phyloP scores from a whole-genome alignment of 2,797 vertebrate genomes.

The Ptychobarbus kaznakovi region DNA sequence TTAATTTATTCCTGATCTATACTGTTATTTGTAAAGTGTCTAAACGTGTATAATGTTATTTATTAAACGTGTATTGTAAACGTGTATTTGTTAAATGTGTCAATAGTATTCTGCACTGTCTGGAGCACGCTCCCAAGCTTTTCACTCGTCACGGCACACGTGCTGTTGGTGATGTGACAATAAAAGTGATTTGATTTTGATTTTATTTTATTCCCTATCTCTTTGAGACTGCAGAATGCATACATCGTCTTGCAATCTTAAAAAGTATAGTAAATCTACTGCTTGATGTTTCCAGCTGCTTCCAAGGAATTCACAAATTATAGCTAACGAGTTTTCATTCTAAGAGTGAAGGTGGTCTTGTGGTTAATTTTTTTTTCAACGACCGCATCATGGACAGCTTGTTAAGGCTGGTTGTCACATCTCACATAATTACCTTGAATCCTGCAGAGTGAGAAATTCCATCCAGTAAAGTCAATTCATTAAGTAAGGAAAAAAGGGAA shows the following conservation, averaged over 20 bases:
- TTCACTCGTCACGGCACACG: too few species aligned
- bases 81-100: too few species aligned
- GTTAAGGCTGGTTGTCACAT: conserved; percentile 6
- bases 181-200: too few species aligned
- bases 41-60: too few species aligned
- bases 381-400: background rate
- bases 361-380: conserved; percentile 39
- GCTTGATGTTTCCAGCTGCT: background rate
- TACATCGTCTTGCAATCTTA: background rate
- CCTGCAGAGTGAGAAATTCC: background rate
- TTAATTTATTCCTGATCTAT: too few species aligned
- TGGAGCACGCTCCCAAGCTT: too few species aligned
- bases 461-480: background rate
- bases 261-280: background rate
- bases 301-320: conserved; percentile 14
- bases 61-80: too few species aligned
- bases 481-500: conserved; percentile 7
- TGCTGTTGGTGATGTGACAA: too few species aligned
- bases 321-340: conserved; percentile 20
- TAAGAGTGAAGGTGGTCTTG: conserved; percentile 9
- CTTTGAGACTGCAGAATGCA: background rate
- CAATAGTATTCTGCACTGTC: too few species aligned
- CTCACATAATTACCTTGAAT: conserved; percentile 30
- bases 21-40: too few species aligned
- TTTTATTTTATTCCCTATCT: background rate